phyloP scores from a whole-genome alignment of 2,888 invertebrate genomes.

The Nomada ruficornis region DNA sequence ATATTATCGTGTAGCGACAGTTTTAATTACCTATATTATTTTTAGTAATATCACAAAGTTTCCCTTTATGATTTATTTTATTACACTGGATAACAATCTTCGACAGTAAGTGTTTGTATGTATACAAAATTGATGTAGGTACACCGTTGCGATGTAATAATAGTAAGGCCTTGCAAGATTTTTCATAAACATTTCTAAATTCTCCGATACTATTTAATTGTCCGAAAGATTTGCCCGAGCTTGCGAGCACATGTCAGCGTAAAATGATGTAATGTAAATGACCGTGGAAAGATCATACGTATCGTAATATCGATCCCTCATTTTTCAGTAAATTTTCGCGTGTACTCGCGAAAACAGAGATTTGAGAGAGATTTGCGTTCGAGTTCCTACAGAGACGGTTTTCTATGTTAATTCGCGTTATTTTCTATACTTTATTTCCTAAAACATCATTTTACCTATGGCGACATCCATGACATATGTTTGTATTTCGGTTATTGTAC shows the following conservation, averaged over 20 bases:
- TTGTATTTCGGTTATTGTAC: slow-evolving; percentile 11
- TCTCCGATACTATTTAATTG: neutral
- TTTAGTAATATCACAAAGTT: too few species aligned
- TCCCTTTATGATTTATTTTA: too few species aligned
- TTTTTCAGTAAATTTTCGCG: neutral
- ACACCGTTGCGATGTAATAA: too few species aligned
- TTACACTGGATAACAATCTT: too few species aligned
- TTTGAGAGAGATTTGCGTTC: slow-evolving; percentile 17
- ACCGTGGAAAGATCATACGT: slow-evolving; percentile 37
- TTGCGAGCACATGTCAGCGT: slow-evolving; percentile 24
- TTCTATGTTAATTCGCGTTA: slow-evolving; percentile 42
- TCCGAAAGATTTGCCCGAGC: slow-evolving; percentile 25
- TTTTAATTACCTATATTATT: too few species aligned
- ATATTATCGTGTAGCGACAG: too few species aligned
- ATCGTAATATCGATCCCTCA: slow-evolving; percentile 12
- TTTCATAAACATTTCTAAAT: too few species aligned
- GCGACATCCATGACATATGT: slow-evolving; percentile 48
- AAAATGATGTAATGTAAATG: slow-evolving; percentile 29
- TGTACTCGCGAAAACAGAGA: slow-evolving; percentile 34
- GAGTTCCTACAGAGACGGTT: slow-evolving; percentile 42
- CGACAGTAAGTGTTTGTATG: too few species aligned
- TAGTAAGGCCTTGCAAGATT: too few species aligned
- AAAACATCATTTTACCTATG: slow-evolving; percentile 48
- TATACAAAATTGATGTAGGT: too few species aligned
- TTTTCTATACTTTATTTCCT: slow-evolving; percentile 43